phyloP scores from a whole-genome alignment of 2,888 invertebrate species.

The Dusona sp. region DNA sequence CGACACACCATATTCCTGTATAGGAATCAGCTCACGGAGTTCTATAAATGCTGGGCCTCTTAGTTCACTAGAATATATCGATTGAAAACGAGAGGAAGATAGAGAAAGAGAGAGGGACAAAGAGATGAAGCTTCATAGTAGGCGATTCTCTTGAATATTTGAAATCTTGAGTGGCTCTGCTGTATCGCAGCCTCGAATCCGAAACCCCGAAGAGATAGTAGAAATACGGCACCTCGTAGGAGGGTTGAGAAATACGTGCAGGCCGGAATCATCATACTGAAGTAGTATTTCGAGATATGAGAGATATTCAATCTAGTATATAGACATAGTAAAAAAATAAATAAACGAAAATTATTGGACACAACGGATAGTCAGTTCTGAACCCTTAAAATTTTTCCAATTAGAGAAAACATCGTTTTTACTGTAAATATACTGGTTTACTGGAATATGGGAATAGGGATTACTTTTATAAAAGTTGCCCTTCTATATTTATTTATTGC shows the following conservation, averaged over 20 bases:
- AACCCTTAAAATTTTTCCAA: background rate
- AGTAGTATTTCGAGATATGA: slow-evolving; percentile 31
- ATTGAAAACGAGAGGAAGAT: background rate
- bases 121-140: background rate
- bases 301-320: slow-evolving; percentile 1
- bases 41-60: background rate
- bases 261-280: slow-evolving; percentile 30
- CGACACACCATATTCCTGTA: background rate
- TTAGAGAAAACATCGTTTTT: background rate
- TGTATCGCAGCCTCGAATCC: slow-evolving; percentile 52
- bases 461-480: too few species aligned
- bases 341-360: background rate
- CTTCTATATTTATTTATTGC: too few species aligned
- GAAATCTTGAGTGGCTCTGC: slow-evolving; percentile 73
- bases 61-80: background rate
- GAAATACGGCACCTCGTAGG: slow-evolving; percentile 20
- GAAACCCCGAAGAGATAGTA: slow-evolving; percentile 16
- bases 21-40: slow-evolving; percentile 15
- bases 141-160: slow-evolving; percentile 74
- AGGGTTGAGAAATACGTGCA: slow-evolving; percentile 36
- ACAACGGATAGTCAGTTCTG: slow-evolving; percentile 3
- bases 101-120: background rate
- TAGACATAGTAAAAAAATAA: slow-evolving; percentile 1
- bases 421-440: too few species aligned
- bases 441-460: background rate